Evolutionary conservation across 37 sponge, comb jelly and placozoan species (phyloP), one percentile per base, ranked within the genome.

Genomic region (Petrosia ficiformis): DNA sequence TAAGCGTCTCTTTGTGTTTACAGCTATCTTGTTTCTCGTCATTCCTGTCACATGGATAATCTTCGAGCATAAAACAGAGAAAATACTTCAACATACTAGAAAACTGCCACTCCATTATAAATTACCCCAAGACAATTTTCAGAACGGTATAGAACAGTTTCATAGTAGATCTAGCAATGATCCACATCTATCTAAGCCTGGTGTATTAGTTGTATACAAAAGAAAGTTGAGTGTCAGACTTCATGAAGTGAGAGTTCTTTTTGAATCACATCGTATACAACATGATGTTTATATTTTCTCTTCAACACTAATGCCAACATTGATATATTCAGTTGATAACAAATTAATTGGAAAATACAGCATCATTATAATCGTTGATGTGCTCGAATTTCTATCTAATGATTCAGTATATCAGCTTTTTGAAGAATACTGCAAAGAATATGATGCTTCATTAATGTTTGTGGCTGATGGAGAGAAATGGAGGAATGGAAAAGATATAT

Each of bases 131-230:
- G n/a, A n/a, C n/a, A n/a, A n/a, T n/a, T n/a, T n/a, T n/a, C n/a
- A n/a, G n/a, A n/a, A n/a, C n/a, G n/a, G n/a, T n/a, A n/a, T n/a
- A n/a, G n/a, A n/a, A n/a, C n/a, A n/a, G n/a, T n/a, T n/a, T n/a
- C n/a, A n/a, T n/a, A n/a, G n/a, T n/a, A n/a, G n/a, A n/a, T n/a
- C n/a, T n/a, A n/a, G n/a, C n/a, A n/a, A n/a, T n/a, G n/a, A n/a
- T n/a, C n/a, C n/a, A n/a, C n/a, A n/a, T n/a, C n/a, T n/a, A n/a
- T n/a, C 26, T 61, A 29, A 61, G 22, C 63, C 63, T 61, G 63
- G 28, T 26, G 63, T 61, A 8, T n/a, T 61, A n/a, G 63, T 61
- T n/a, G 5, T 61, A 22, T 61, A 61, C 26, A 61, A 61, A n/a
- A n/a, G n/a, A 5, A 61, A 22, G 28, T 61, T 29, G 11, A 61